Evolutionary conservation across 1,140 invertebrate genomes (phyloP).

Genomic region (Euschistus heros): DNA sequence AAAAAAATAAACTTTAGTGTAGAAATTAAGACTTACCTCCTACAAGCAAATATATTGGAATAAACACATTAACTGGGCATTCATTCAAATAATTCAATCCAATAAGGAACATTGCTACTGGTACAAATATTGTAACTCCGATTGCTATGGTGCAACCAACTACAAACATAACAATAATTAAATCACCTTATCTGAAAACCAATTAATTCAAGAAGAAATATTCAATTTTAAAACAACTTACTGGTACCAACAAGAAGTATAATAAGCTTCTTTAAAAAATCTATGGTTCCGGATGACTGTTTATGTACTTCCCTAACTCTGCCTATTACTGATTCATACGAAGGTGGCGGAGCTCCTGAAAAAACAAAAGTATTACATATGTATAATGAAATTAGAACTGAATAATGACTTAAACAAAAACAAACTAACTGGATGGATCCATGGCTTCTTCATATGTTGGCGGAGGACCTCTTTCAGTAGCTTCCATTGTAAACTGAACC

Average conservation of each 20-base stretch:
- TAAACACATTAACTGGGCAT: constrained; percentile 15
- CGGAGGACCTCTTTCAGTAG: constrained; percentile 19
- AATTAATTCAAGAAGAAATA: neutral
- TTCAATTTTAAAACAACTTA: constrained; percentile 9
- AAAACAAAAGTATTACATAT: neutral
- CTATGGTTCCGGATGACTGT: constrained; percentile 22
- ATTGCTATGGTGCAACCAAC: constrained; percentile 22
- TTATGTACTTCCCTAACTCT: constrained; percentile 23
- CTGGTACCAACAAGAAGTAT: constrained; percentile 21
- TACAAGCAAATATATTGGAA: constrained; percentile 22
- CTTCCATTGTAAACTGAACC: constrained; percentile 23
- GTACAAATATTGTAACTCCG: constrained; percentile 21
- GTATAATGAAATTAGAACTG: too few relatives aligned
- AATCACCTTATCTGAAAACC: neutral
- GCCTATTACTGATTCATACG: constrained; percentile 24
- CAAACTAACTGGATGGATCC: constrained; percentile 17
- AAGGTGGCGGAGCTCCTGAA: constrained; percentile 19
- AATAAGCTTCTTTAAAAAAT: constrained; percentile 23
- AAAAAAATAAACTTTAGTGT: too few relatives aligned
- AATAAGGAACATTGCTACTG: constrained; percentile 18
- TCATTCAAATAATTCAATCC: constrained; percentile 20
- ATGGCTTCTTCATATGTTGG: constrained; percentile 23
- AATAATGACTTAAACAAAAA: neutral
- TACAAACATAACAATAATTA: constrained; percentile 10
- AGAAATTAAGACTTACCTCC: constrained; percentile 20